Evolutionary conservation across 2,113 vertebrate species (phyloP).

Genomic region (Arvicanthis niloticus): DNA sequence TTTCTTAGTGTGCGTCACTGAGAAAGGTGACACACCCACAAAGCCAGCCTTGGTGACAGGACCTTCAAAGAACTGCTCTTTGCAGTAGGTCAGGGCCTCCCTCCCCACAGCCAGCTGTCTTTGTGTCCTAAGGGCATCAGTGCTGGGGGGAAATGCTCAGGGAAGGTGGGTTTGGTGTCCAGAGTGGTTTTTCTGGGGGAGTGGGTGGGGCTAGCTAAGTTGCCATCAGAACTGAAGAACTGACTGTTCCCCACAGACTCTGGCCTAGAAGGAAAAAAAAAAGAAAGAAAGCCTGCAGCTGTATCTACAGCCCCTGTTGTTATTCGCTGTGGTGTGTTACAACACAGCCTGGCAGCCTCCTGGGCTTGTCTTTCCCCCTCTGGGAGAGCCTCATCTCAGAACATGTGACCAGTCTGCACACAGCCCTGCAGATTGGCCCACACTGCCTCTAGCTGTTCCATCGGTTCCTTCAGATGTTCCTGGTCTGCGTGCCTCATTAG

Average conservation of each 20-base stretch:
- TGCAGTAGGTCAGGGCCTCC: not conserved
- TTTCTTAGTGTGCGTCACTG: not conserved
- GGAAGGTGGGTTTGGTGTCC: not conserved
- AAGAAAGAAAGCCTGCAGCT: slow-evolving; percentile 44
- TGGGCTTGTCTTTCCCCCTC: slow-evolving; percentile 27
- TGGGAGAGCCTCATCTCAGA: slow-evolving; percentile 59
- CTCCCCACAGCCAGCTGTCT: not conserved
- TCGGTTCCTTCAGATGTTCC: not conserved
- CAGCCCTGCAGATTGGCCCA: slow-evolving; percentile 41
- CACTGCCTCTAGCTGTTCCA: not conserved
- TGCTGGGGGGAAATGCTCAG: not conserved
- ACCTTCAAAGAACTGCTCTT: not conserved
- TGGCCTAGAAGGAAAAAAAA: not conserved
- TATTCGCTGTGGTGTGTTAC: slow-evolving; percentile 75
- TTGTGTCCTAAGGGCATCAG: slow-evolving; percentile 14
- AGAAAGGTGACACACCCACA: not conserved
- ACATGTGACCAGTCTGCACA: slow-evolving; percentile 61
- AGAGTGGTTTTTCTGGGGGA: slow-evolving; percentile 50
- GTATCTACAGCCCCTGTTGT: slow-evolving; percentile 73
- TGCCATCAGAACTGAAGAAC: slow-evolving; percentile 58
- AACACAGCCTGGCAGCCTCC: slow-evolving; percentile 79
- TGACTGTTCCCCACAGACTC: slow-evolving; percentile 71
- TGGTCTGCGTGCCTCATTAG: not conserved
- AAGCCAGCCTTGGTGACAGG: not conserved
- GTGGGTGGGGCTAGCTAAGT: slow-evolving; percentile 44